phyloP scores from a whole-genome alignment of 1,140 invertebrate species.

The Cecropterus lyciades region DNA sequence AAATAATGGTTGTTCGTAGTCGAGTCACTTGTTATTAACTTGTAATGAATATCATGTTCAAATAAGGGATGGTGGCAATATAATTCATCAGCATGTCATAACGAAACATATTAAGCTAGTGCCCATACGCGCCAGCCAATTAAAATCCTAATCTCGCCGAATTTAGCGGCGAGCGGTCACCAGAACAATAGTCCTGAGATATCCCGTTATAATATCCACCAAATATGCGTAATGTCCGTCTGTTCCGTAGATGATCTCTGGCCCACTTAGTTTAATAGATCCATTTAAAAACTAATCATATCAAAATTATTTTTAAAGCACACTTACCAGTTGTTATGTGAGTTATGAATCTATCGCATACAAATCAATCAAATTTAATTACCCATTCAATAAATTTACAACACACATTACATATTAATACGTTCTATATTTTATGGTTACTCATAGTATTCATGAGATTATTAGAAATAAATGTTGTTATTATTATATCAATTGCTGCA shows the following conservation, averaged over 20 bases:
- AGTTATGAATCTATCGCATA: too few relatives aligned
- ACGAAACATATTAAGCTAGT: constrained; percentile 6
- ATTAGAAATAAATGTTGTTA: too few relatives aligned
- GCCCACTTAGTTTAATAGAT: constrained; percentile 14
- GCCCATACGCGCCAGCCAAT: constrained; percentile 12
- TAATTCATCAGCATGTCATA: constrained; percentile 5
- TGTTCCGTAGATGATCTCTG: constrained; percentile 17
- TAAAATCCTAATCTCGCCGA: constrained; percentile 19
- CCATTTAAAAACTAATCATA: constrained; percentile 9
- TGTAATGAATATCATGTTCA: neutral
- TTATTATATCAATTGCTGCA: too few relatives aligned
- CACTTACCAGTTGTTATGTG: neutral
- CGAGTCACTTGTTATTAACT: too few relatives aligned
- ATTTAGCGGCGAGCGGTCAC: constrained; percentile 14
- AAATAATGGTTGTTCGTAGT: too few relatives aligned
- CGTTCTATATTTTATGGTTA: too few relatives aligned
- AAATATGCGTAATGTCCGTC: constrained; percentile 21
- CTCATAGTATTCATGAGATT: too few relatives aligned
- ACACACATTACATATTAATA: too few relatives aligned
- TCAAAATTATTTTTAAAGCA: neutral
- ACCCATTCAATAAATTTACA: too few relatives aligned
- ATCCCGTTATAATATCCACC: constrained; percentile 8
- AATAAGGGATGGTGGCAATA: constrained; percentile 4
- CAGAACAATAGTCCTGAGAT: constrained; percentile 6
- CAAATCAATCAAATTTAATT: too few relatives aligned